Base-by-base conservation (phyloP, 2,888 invertebrate genomes). In the Crossocerus cetratus region DNA sequence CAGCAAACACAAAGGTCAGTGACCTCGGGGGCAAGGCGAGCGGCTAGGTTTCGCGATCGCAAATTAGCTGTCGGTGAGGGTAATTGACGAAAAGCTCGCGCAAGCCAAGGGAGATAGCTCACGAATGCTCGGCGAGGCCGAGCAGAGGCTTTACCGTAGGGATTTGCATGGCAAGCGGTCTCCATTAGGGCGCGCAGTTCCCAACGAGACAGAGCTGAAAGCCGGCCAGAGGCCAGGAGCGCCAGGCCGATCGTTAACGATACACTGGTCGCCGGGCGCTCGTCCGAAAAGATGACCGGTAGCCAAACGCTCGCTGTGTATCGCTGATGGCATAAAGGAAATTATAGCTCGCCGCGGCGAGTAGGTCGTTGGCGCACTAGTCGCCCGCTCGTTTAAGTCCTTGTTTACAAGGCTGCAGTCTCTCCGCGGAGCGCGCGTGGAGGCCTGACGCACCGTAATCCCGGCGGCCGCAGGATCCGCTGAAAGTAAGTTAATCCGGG, bases 401-500 rank as follows among this genome's bases (percentile, higher is more conserved):
- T 61, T 71, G 80, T 77, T 80, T 72, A 71, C 69, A 73, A 43
- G 75, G 72, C 65, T 57, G 20, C n/a, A 64, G 53, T 68, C 65
- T 14, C 55, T 54, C 43, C 43, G 56, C 65, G 56, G 11, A 53
- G 42, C 11, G 56, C 22, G 57, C 58, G 23, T 23, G 61, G 45
- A n/a, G 22, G 32, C 32, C 55, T 49, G 54, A 53, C 58, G 60
- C 18, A 43, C 64, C 66, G 69, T 69, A 73, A 81, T 69, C 59
- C 72, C 56, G 21, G 59, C 53, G 44, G 57, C 61, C 44, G 58
- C 54, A 42, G 42, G 69, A 72, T 59, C 55, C 62, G 54, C 58
- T 67, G 77, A 79, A 73, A 69, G 72, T 69, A 71, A 79, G 73
- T 65, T 68, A 71, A 74, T 72, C 66, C 69, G 54, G 55, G 66